Evolutionary conservation across 1,140 invertebrate genomes (phyloP), one percentile per base, ranked within the genome.

Genomic region (Drosophila oshimai): DNA sequence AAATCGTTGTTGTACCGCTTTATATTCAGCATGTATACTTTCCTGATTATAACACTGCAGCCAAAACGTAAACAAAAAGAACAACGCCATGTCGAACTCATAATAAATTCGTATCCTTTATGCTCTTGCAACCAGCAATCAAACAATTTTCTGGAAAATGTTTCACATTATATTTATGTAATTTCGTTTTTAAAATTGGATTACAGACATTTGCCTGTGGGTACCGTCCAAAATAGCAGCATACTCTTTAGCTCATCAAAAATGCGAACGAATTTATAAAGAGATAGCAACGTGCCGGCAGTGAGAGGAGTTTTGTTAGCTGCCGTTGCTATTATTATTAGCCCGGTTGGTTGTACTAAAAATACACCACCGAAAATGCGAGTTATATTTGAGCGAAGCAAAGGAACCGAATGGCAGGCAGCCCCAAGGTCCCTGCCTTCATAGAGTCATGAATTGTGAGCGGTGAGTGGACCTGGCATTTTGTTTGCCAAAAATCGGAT

Each of bases 401-500:
- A 49, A 29, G 12, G 29, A 28, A 15, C 24, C 12, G 26, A 44
- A 53, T 36, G 37, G 31, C 15, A 31, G 20, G 22, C 39, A 42
- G 37, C 65, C 28, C 31, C 75, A 86, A 86, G 71, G 71, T 61
- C 65, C 42, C 10, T 50, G 34, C 37, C 49, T 71, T 57, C 67
- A 70, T 70, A 41, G 26, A 20, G 18, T 18, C 18, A 5, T 44
- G 51, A 36, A 54, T 60, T 33, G 26, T 26, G 47, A 53, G 61
- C 9, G 31, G 55, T 33, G 45, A 61, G 62, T 65, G 69, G 58
- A 61, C 37, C 53, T 70, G 62, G 67, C 70, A 78, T 55, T 67
- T 78, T 84, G 62, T 86, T 79, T 71, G 73, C 70, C 71, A 54
- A 80, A 84, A 86, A 86, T 80, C 61, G 75, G 74, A 60, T 46